phyloP scores from a whole-genome alignment of 2,113 vertebrate species.

The Orthonyx spaldingii region DNA sequence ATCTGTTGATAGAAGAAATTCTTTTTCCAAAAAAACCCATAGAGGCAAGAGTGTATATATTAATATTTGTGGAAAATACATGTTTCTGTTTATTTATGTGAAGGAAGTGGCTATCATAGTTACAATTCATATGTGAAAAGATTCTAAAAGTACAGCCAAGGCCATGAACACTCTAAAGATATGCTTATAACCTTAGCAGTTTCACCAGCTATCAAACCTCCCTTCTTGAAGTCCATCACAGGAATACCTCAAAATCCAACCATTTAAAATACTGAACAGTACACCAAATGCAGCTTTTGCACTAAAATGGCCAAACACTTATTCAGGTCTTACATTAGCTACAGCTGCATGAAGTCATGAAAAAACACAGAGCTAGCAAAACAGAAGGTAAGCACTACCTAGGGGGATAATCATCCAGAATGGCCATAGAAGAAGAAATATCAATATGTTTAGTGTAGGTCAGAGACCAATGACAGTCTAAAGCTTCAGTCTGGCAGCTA shows the following conservation, averaged over 20 bases:
- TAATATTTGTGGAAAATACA: neutral
- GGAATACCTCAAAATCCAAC: neutral
- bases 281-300: neutral
- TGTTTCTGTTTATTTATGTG: neutral
- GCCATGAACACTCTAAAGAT: neutral
- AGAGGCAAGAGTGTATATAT: neutral
- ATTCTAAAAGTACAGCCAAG: neutral
- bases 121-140: neutral
- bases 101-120: neutral
- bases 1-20: neutral
- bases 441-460: neutral
- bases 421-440: neutral
- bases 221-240: neutral
- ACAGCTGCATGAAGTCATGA: neutral
- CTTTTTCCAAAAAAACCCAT: neutral
- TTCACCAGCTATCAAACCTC: neutral
- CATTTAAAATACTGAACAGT: neutral
- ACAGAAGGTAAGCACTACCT: neutral
- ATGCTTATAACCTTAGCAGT: neutral
- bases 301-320: neutral
- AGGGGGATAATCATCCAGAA: neutral
- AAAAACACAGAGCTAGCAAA: neutral
- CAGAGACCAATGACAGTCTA: neutral
- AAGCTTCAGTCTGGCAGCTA: neutral
- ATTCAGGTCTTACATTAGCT: neutral